Conservation (phyloP, 2,797 vertebrate genomes). For the Carapus acus region DNA sequence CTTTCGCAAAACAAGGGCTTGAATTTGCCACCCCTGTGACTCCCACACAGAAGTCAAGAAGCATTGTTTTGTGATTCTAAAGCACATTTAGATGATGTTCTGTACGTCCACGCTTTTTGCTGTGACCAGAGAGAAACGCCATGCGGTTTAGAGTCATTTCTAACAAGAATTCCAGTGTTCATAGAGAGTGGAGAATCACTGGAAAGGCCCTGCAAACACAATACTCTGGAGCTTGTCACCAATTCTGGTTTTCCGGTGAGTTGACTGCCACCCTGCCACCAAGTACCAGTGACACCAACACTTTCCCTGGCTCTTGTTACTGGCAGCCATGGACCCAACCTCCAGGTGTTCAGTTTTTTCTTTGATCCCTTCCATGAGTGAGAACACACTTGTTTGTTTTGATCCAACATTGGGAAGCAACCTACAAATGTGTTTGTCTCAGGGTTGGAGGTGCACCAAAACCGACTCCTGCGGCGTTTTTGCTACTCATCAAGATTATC, state of each 20-base stretch:
- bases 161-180: constrained; percentile 33
- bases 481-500: too few relatives aligned
- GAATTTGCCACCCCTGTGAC: constrained; percentile 34
- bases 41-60: constrained; percentile 43
- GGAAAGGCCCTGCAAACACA: constrained; percentile 20
- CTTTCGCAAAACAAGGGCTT: constrained; percentile 31
- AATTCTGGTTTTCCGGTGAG: constrained; percentile 25
- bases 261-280: constrained; percentile 23
- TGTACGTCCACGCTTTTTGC: too few relatives aligned
- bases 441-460: too few relatives aligned
- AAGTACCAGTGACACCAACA: constrained; percentile 26
- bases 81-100: constrained; percentile 32
- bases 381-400: too few relatives aligned
- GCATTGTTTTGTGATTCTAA: constrained; percentile 17
- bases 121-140: too few relatives aligned
- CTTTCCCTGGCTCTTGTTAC: constrained; percentile 14
- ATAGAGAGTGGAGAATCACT: constrained; percentile 22
- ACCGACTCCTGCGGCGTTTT: too few relatives aligned
- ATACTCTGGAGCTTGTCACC: constrained; percentile 30
- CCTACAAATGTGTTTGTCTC: too few relatives aligned
- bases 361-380: constrained; percentile 1
- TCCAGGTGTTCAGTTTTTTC: constrained; percentile 21
- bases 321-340: constrained; percentile 29
- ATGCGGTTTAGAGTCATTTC: too few relatives aligned
- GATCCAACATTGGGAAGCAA: too few relatives aligned